Percentiles rank a stretch among this genome's conserved stretches.
phyloP scores from a whole-genome alignment of 1,140 invertebrate species.

The Heliconius congener region DNA sequence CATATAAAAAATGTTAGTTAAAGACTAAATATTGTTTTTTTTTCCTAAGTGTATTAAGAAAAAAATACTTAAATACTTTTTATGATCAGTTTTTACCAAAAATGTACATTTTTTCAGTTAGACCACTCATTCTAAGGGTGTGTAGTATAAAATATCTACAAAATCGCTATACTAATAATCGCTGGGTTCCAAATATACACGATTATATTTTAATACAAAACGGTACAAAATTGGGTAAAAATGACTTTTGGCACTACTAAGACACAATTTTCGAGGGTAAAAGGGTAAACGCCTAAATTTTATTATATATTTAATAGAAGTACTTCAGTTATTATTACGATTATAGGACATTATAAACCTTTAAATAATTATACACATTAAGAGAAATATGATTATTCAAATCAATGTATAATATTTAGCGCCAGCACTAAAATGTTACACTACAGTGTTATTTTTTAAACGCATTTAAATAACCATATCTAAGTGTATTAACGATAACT shows the following conservation, averaged over 20 bases:
- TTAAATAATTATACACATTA: neutral
- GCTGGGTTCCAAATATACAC: constrained; percentile 30
- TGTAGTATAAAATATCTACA: constrained; percentile 18
- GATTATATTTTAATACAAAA: constrained; percentile 46
- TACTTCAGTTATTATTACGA: neutral
- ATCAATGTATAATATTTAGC: neutral
- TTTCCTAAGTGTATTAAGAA: no score
- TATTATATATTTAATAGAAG: constrained; percentile 13
- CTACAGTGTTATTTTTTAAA: no score
- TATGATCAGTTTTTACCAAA: no score
- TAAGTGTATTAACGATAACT: no score
- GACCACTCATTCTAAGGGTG: neutral
- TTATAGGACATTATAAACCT: neutral
- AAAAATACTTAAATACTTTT: no score
- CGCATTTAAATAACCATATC: neutral
- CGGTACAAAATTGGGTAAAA: constrained; percentile 55
- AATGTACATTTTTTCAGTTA: neutral
- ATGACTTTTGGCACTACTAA: constrained; percentile 67
- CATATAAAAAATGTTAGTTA: no score
- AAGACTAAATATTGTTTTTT: no score
- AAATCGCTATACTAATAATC: constrained; percentile 25
- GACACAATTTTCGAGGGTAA: constrained; percentile 61
- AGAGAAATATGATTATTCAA: neutral
- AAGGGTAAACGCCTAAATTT: constrained; percentile 32
- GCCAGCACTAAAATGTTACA: neutral